These are phyloP conservation scores for Melanophora roralis DNA, from an alignment of 2,888 invertebrate species.

Conservation along the genomic window DNA sequence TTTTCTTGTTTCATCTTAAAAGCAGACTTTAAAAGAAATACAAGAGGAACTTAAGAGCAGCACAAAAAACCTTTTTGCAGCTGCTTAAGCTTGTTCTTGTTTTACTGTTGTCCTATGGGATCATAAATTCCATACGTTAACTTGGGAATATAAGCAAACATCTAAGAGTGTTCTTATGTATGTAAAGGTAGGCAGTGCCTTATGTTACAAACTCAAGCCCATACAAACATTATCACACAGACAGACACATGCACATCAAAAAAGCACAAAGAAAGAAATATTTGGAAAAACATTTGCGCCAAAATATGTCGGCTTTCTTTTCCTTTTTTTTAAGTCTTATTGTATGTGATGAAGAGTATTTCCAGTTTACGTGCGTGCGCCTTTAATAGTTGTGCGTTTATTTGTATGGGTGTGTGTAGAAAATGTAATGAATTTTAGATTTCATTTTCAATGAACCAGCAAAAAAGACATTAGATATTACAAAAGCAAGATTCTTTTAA, in stretches of 20 bases:
- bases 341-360: constrained; percentile 2
- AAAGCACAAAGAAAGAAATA: neutral
- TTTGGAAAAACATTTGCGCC: neutral
- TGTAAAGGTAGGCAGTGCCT: constrained; percentile 64
- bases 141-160: constrained; percentile 40
- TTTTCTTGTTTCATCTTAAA: neutral
- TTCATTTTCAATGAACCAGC: constrained; percentile 68
- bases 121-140: constrained; percentile 70
- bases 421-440: constrained; percentile 73
- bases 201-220: neutral
- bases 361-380: constrained; percentile 41
- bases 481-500: neutral
- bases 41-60: neutral
- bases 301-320: neutral
- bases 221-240: no score
- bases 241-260: no score
- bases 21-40: neutral
- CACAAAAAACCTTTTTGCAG: constrained; percentile 12
- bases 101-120: constrained; percentile 66
- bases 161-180: no score
- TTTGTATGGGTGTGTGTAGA: constrained; percentile 57
- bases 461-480: constrained; percentile 41
- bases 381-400: constrained; percentile 56
- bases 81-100: neutral
- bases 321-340: neutral